A percentile compares a stretch with the other conserved stretches of the same genome.
Conservation (phyloP, 23 tunicate genomes). For the Phallusia fumigata region DNA sequence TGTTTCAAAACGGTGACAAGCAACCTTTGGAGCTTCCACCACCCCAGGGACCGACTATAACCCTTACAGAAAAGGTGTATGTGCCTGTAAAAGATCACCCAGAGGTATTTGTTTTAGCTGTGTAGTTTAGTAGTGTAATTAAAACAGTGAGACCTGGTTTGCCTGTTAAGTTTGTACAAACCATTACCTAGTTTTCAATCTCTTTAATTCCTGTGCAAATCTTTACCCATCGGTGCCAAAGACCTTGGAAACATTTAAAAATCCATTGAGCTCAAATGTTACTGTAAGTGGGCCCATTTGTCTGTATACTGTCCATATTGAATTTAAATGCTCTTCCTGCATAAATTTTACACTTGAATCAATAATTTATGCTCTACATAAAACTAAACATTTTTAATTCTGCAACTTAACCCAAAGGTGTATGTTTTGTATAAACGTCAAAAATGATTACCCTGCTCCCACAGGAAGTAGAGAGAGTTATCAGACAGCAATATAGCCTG, state of each 20-base stretch:
- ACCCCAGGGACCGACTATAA: constrained; percentile 90
- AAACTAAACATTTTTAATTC: neutral
- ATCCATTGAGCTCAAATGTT: too few relatives aligned
- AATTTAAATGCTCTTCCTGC: too few relatives aligned
- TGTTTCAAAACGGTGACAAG: constrained; percentile 96
- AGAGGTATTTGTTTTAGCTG: constrained; percentile 90
- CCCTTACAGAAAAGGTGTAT: constrained; percentile 89
- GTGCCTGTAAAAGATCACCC: constrained; percentile 98
- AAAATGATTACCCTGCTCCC: neutral
- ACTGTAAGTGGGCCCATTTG: too few relatives aligned
- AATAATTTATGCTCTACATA: neutral
- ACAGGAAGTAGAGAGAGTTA: constrained; percentile 9
- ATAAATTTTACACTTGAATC: neutral
- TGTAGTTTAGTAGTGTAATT: too few relatives aligned
- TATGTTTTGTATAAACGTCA: neutral
- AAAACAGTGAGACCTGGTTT: too few relatives aligned
- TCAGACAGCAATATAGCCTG: neutral
- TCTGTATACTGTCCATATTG: too few relatives aligned
- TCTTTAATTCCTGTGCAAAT: too few relatives aligned
- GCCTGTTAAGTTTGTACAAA: too few relatives aligned
- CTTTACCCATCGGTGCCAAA: too few relatives aligned
- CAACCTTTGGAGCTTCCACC: constrained; percentile 94
- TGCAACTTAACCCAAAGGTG: too few relatives aligned
- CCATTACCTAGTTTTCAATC: too few relatives aligned
- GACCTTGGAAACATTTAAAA: too few relatives aligned